These are phyloP conservation scores for Caenorhabditis sp. DNA, from an alignment of 2,888 invertebrate genomes.

Conservation along the genomic window DNA sequence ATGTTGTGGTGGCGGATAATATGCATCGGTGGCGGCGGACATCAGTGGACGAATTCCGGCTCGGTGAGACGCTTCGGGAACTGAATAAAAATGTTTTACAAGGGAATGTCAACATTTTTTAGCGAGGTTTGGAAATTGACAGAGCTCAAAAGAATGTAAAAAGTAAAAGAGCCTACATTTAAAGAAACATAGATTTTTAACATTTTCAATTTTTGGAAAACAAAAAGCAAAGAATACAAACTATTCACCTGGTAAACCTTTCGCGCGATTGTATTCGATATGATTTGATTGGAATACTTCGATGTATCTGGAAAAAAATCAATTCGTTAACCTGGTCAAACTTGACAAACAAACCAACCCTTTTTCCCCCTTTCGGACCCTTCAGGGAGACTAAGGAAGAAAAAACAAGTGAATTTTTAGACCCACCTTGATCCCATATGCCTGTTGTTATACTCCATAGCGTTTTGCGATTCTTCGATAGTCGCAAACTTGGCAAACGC, in stretches of 20 bases:
- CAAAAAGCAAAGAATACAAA: too few relatives aligned
- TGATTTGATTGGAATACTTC: constrained; percentile 57
- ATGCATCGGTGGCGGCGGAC: constrained; percentile 9
- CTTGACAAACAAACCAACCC: neutral
- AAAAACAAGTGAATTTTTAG: neutral
- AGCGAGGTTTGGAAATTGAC: too few relatives aligned
- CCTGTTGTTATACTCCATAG: constrained; percentile 63
- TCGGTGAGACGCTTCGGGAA: constrained; percentile 13
- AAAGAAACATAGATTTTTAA: too few relatives aligned
- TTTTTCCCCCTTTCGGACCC: neutral
- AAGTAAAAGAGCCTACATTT: too few relatives aligned
- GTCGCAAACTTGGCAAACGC: constrained; percentile 61
- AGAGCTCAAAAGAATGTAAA: too few relatives aligned
- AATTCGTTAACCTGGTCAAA: neutral
- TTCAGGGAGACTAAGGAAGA: neutral
- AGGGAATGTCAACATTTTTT: too few relatives aligned
- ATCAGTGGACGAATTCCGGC: constrained; percentile 28
- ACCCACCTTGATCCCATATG: constrained; percentile 67
- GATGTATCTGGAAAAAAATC: constrained; percentile 57
- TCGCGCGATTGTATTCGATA: constrained; percentile 42
- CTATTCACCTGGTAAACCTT: constrained; percentile 27
- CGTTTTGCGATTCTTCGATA: constrained; percentile 53
- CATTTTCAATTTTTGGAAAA: too few relatives aligned
- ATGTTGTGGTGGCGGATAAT: neutral
- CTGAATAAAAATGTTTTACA: neutral